Conservation (phyloP, 2,888 invertebrate species). For the Machimus rusticus region DNA sequence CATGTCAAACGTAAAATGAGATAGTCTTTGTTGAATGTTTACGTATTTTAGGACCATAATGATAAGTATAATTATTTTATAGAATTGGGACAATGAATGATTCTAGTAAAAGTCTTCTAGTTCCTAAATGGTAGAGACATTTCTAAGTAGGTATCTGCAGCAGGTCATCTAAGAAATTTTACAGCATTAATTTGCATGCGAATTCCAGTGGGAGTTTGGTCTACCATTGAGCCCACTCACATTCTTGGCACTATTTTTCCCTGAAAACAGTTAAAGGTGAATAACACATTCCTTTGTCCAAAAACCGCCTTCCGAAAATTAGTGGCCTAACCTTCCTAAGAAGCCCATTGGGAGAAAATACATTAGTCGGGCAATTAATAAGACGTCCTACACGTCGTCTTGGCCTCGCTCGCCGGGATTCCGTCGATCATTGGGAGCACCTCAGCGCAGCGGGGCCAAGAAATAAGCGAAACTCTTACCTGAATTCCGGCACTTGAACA, state of each 20-base stretch:
- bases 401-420: background rate
- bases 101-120: background rate
- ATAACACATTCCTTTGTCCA: background rate
- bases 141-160: background rate
- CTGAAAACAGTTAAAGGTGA: background rate
- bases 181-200: background rate
- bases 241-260: background rate
- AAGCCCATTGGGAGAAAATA: background rate
- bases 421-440: background rate
- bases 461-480: conserved; percentile 9
- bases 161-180: background rate
- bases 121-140: background rate
- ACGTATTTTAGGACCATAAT: too few species aligned
- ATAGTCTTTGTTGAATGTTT: too few species aligned
- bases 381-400: background rate
- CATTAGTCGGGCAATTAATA: conserved; percentile 21
- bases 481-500: conserved; percentile 15
- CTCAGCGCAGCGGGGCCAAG: background rate
- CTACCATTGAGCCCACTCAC: background rate
- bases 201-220: background rate
- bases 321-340: background rate
- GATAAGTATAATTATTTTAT: background rate
- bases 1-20: too few species aligned
- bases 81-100: background rate
- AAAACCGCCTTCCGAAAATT: background rate